These are phyloP conservation scores for Lamprologus speciosus DNA, from an alignment of 2,113 vertebrate genomes.

Conservation along the genomic window DNA sequence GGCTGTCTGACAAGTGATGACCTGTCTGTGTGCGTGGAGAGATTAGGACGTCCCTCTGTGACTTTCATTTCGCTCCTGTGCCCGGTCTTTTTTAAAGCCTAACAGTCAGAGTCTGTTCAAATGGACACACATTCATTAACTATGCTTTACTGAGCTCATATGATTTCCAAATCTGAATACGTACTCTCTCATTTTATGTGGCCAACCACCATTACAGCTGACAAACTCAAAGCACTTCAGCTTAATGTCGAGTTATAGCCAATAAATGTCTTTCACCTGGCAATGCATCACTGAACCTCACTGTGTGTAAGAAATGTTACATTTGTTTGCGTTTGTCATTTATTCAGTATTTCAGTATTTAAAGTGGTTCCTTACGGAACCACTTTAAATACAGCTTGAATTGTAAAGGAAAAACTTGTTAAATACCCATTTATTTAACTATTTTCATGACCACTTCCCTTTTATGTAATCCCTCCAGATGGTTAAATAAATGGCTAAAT, in stretches of 20 bases:
- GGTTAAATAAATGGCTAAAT: background rate
- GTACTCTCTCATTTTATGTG: background rate
- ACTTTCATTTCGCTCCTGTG: background rate
- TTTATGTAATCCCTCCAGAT: background rate
- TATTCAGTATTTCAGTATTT: too few species aligned
- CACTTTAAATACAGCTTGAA: background rate
- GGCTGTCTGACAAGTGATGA: background rate
- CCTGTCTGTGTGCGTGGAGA: conserved; percentile 1
- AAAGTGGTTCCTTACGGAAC: background rate
- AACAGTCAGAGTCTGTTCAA: background rate
- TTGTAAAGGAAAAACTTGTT: background rate
- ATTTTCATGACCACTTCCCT: background rate
- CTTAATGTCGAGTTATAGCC: background rate
- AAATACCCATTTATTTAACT: background rate
- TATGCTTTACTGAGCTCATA: background rate
- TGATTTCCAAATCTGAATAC: background rate
- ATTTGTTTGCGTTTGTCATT: background rate
- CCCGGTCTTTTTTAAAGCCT: background rate
- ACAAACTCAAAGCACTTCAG: background rate
- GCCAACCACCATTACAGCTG: background rate
- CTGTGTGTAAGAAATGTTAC: background rate
- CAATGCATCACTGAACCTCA: background rate
- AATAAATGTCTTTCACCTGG: background rate
- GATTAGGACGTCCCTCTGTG: conserved; percentile 19
- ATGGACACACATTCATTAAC: background rate